Base-by-base conservation (phyloP, 2,888 invertebrate species). In the Autographa pulchrina region DNA sequence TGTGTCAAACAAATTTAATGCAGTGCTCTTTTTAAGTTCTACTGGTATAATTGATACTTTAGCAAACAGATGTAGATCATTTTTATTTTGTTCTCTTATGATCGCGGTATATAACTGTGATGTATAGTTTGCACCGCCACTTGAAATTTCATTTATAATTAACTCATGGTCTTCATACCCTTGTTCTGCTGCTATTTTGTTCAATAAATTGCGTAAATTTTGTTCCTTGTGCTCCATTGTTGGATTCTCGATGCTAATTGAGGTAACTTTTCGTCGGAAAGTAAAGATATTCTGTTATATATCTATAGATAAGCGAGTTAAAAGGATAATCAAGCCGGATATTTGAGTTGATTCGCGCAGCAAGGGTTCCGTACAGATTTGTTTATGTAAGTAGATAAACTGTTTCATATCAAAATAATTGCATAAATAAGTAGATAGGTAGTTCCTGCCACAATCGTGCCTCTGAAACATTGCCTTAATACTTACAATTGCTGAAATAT, bases 111-210 rank as follows among this genome's bases (percentile, higher is more conserved):
- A 89, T 0, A 92, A 71, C n/a, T 81, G 80, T 0, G 92, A 91
- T 0, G 90, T 90, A 74, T 89, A 92, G 75, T 92, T 93, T 0
- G 89, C 91, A 4, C 92, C 93, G 6, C 81, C 89, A 0, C 86
- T 88, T 6, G 83, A 79, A 9, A 89, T 78, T 1, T 86, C 78
- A n/a, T 85, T 80, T 13, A 92, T 31, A 35, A 83, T 74, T 4
- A 89, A 68, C 18, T 86, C 77, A 43, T 79, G 70, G 11, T 87
- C 72, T 31, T 80, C 61, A 70, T 87, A 89, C 2, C 83, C 72
- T 11, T 86, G 82, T 61, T 87, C 82, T n/a, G 62, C 69, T 6
- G 91, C 86, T 52, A 92, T 86, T 61, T 81, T 80, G 0, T 56
- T 62, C 9, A 77, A 32, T 13, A 80, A 56, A 6, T 72, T 6